These are phyloP conservation scores for Athripsodes cinereus DNA, from an alignment of 2,888 invertebrate genomes.

Conservation along the genomic window DNA sequence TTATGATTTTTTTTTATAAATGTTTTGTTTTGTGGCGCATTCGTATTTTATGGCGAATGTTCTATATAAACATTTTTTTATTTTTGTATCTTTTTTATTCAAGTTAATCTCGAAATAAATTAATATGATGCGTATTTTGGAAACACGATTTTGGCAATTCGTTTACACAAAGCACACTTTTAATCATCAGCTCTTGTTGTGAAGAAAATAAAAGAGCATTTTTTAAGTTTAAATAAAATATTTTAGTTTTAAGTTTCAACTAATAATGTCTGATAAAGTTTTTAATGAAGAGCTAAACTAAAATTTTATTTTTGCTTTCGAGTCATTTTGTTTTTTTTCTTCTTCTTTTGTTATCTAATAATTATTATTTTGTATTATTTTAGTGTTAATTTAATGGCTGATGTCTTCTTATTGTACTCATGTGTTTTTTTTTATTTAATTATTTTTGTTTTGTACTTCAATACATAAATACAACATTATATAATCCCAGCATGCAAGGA, in stretches of 20 bases:
- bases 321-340: too few relatives aligned
- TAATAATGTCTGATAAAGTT: too few relatives aligned
- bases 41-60: not conserved
- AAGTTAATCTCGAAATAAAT: not conserved
- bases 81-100: too few relatives aligned
- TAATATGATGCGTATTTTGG: slow-evolving; percentile 43
- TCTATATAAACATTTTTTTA: slow-evolving; percentile 2
- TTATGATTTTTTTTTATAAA: too few relatives aligned
- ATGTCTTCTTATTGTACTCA: slow-evolving; percentile 7
- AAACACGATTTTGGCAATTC: slow-evolving; percentile 43
- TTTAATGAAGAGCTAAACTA: too few relatives aligned
- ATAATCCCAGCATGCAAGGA: slow-evolving; percentile 28
- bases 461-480: slow-evolving; percentile 21
- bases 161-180: slow-evolving; percentile 46
- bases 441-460: slow-evolving; percentile 14
- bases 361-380: too few relatives aligned
- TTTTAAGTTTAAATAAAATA: too few relatives aligned
- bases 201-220: too few relatives aligned
- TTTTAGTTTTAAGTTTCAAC: too few relatives aligned
- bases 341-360: too few relatives aligned
- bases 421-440: not conserved
- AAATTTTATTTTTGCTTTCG: too few relatives aligned
- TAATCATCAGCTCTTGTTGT: too few relatives aligned
- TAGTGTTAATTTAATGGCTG: slow-evolving; percentile 15
- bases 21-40: slow-evolving; percentile 4